Base-by-base conservation (phyloP, 1,140 invertebrate genomes). In the Proales similis region DNA sequence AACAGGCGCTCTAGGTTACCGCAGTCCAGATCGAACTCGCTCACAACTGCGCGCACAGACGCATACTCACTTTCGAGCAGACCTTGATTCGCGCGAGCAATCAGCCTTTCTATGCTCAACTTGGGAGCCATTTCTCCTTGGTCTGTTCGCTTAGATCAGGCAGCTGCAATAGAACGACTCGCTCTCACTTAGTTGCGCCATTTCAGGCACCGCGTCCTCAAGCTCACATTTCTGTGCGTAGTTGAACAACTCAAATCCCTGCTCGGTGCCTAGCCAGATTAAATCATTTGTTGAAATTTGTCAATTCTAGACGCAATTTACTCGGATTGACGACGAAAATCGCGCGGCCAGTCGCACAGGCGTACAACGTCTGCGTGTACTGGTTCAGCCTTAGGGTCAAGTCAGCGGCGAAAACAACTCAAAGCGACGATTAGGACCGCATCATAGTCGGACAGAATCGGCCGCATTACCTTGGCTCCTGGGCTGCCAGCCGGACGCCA, bases 311-410 rank as follows among this genome's bases (percentile, higher is more conserved):
- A 46, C 4, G 11, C 39, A n/a, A n/a, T n/a, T 11, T 42, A 42
- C 39, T 20, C n/a, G 51, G 51, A 57, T 57, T 57, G 11, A 22
- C 36, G 39, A 39, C 30, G 20, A 57, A 57, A 26, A 57, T 57
- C 5, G 38, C 30, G 17, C 30, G 26, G 9, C 36, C 45, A 14
- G 51, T 42, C 2, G 36, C 22, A 7, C 36, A 27, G 11, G 51
- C 51, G 11, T 57, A 22, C 4, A 57, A 22, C 17, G 20, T 42
- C n/a, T 42, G 26, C n/a, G 51, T 57, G 36, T 57, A 57, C 12
- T 57, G 17, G 7, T 42, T 57, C 11, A 38, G 45, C 7, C 12
- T 17, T 9, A 57, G 19, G 27, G 26, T 57, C 17, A 57, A 19
- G 19, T 57, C 51, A 39, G 32, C 4, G 20, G 9, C 51, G 29